These are phyloP conservation scores for Odontothrips loti DNA, from an alignment of 2,888 invertebrate species.

Conservation along the genomic window DNA sequence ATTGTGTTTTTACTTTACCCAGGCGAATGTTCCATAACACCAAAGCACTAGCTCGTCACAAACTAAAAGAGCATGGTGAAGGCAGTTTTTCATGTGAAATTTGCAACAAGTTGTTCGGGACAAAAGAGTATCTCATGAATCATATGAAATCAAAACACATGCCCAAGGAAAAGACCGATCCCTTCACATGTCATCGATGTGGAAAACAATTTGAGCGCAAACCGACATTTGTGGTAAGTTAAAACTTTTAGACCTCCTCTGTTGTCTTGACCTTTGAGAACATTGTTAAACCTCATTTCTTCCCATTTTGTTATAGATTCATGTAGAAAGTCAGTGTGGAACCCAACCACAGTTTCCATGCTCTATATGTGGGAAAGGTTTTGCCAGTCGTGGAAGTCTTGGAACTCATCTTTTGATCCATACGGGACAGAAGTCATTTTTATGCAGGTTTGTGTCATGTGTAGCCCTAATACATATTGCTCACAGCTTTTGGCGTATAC, in stretches of 20 bases:
- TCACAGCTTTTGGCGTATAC: no score
- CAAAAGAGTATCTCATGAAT: constrained; percentile 25
- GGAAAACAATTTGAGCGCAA: constrained; percentile 28
- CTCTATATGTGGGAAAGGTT: constrained; percentile 36
- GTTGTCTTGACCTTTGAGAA: not conserved
- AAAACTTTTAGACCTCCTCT: not conserved
- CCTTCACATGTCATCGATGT: constrained; percentile 22
- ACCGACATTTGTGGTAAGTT: not conserved
- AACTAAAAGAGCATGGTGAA: constrained; percentile 5
- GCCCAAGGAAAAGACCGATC: constrained; percentile 14
- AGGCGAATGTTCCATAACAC: constrained; percentile 14
- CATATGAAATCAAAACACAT: constrained; percentile 16
- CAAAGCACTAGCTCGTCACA: not conserved
- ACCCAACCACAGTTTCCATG: constrained; percentile 46
- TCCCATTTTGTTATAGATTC: constrained; percentile 29
- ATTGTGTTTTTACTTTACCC: not conserved
- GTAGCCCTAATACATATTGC: no score
- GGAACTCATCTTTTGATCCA: constrained; percentile 51
- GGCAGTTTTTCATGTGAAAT: constrained; percentile 29
- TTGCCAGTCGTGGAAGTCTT: constrained; percentile 48
- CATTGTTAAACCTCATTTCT: not conserved
- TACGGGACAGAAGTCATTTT: constrained; percentile 43
- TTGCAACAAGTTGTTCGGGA: constrained; percentile 33
- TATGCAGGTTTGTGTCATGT: constrained; percentile 38
- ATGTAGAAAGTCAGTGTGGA: constrained; percentile 29